Conservation (phyloP, 2,888 invertebrate genomes). For the Ametastegia equiseti region DNA sequence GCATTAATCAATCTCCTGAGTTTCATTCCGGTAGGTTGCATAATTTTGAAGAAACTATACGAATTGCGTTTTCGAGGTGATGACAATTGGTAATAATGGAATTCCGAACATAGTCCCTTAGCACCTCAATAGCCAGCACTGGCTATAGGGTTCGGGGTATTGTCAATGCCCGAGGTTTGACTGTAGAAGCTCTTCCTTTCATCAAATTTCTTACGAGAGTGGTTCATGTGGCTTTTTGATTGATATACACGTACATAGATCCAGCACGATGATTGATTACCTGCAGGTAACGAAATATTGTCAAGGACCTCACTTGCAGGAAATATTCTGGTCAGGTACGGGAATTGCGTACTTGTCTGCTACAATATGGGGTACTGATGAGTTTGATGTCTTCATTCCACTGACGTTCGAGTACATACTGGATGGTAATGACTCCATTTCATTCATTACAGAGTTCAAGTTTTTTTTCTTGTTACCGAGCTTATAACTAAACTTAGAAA, state of each 20-base stretch:
- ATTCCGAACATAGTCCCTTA: too few species aligned
- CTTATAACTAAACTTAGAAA: not conserved
- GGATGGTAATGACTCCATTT: not conserved
- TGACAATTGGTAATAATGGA: too few species aligned
- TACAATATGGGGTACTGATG: not conserved
- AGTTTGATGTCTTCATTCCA: slow-evolving; percentile 22
- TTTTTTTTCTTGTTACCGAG: not conserved
- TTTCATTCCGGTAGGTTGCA: too few species aligned
- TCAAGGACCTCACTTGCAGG: not conserved
- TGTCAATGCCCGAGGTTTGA: too few species aligned
- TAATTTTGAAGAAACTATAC: too few species aligned
- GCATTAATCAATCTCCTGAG: too few species aligned
- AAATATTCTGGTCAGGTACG: slow-evolving; percentile 33
- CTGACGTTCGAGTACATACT: not conserved
- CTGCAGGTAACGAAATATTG: not conserved
- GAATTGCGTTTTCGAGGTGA: too few species aligned
- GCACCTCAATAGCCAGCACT: too few species aligned
- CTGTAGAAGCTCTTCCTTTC: not conserved
- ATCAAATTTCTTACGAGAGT: not conserved
- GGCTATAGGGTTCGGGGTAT: too few species aligned
- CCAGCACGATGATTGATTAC: not conserved
- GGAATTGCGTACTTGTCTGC: not conserved
- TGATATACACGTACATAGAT: too few species aligned
- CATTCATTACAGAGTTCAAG: not conserved
- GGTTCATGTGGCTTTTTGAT: not conserved